Conservation (phyloP, 2,797 vertebrate species). For the Anguilla anguilla region DNA sequence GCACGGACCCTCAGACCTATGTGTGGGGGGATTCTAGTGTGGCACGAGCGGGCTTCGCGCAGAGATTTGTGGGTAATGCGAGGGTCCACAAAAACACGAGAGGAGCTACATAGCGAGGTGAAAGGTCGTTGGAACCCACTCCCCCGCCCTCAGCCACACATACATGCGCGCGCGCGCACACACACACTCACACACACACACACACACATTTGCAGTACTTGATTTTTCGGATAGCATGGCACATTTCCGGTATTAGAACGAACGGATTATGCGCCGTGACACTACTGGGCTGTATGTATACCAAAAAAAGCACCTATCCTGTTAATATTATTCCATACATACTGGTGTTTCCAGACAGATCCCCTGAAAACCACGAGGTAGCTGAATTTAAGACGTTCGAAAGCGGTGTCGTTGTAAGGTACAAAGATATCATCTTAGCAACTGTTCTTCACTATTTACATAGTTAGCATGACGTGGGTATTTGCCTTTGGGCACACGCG, state of each 20-base stretch:
- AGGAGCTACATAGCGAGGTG: conserved; percentile 82
- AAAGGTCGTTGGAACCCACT: conserved; percentile 86
- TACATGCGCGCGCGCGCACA: conserved; percentile 10
- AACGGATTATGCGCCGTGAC: conserved; percentile 53
- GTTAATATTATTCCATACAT: conserved; percentile 11
- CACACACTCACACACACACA: conserved; percentile 9
- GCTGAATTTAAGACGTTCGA: not conserved
- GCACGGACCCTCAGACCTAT: conserved; percentile 22
- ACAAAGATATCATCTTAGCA: not conserved
- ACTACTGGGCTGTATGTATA: conserved; percentile 68
- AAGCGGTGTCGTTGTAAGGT: conserved; percentile 13
- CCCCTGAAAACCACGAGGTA: conserved; percentile 24
- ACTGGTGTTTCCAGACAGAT: conserved; percentile 3
- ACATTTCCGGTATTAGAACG: conserved; percentile 24
- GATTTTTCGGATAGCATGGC: conserved; percentile 74
- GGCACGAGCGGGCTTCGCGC: conserved; percentile 60
- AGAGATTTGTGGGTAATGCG: conserved; percentile 74
- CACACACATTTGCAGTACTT: conserved; percentile 41
- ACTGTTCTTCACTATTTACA: not conserved
- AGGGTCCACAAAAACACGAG: conserved; percentile 68
- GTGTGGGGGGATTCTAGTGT: conserved; percentile 27
- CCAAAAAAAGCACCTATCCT: conserved; percentile 21
- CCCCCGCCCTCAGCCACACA: conserved; percentile 51
- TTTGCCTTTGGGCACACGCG: conserved; percentile 5
- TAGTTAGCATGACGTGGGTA: not conserved